Base-by-base conservation (phyloP, 2,797 vertebrate genomes). In the Neosilurus mollespiculum region DNA sequence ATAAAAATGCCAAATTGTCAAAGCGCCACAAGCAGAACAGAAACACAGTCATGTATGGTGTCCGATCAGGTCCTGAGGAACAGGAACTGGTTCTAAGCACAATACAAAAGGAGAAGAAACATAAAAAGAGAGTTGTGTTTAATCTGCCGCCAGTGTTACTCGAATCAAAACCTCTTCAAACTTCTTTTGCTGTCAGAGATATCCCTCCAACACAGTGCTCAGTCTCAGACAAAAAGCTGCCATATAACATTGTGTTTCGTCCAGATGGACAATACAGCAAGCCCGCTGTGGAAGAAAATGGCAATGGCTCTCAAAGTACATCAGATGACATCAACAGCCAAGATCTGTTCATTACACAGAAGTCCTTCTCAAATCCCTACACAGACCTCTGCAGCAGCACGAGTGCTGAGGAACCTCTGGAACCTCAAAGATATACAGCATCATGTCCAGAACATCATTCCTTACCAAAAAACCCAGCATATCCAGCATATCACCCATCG, bases 331-430 rank as follows among this genome's bases (percentile, higher is more conserved):
- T 89, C 0, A 90, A 92, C 90, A 96, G 95, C 85, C 94, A 96
- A 86, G 95, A 96, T 79, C 90, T 96, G 56, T 96, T 96, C 18
- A 95, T 96, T 82, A 96, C 94, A 10, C 95, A 95, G 88, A 95
- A 94, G 86, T 92, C 54, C 0, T 95, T 94, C 88, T 87, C 88
- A 43, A 64, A 82, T 0, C 78, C 89, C 1, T 83, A 89, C 4
- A 56, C 84, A 0, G 84, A 92, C 1, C 18, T 88, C 0, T 94
- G 92, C 59, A 90, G 92, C 87, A 79, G 70, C n/a, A 3, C 2
- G 61, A 72, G 11, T 51, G n/a, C 9, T 26, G 30, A 72, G 34
- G 62, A 86, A 76, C 2, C 49, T 18, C 16, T 24, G 7, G 77
- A 79, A 65, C 61, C 14, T 30, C 77, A 30, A 43, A 43, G 61